Evolutionary conservation across 2,797 vertebrate genomes (phyloP).

Genomic region (Pseudochirops corinnae): DNA sequence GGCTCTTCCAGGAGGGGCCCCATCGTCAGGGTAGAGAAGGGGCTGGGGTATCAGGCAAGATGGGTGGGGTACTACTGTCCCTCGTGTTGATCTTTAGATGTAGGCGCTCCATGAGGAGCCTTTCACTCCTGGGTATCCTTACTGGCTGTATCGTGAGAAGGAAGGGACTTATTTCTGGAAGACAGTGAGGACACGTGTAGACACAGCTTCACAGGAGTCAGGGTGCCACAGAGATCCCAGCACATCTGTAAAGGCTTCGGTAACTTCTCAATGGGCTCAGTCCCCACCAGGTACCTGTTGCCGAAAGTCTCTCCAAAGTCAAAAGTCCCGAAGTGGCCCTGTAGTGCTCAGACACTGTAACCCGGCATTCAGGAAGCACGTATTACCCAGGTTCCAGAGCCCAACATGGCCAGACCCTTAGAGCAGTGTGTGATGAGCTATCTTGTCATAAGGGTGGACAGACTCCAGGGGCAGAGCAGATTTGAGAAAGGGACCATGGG

Average conservation of each 20-base stretch:
- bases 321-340: slow-evolving; percentile 91
- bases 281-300: slow-evolving; percentile 88
- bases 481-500: slow-evolving; percentile 74
- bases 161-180: slow-evolving; percentile 95
- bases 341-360: slow-evolving; percentile 93
- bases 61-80: slow-evolving; percentile 81
- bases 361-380: slow-evolving; percentile 91
- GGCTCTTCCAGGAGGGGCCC: slow-evolving; percentile 78
- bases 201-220: slow-evolving; percentile 86
- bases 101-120: slow-evolving; percentile 94
- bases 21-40: slow-evolving; percentile 60
- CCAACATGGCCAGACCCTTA: slow-evolving; percentile 93
- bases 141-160: slow-evolving; percentile 96
- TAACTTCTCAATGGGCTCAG: slow-evolving; percentile 91
- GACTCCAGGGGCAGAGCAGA: slow-evolving; percentile 69
- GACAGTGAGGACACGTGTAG: slow-evolving; percentile 90
- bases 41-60: slow-evolving; percentile 81
- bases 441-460: slow-evolving; percentile 77
- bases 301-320: slow-evolving; percentile 90
- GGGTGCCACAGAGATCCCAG: slow-evolving; percentile 91
- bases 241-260: slow-evolving; percentile 93
- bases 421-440: slow-evolving; percentile 86
- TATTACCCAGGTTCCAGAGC: slow-evolving; percentile 94
- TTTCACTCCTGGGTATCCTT: slow-evolving; percentile 94
- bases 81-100: slow-evolving; percentile 94